Percentiles rank a stretch among this genome's conserved stretches.
Conservation (phyloP, 2,888 invertebrate species). For the Polylopha cassiicola region DNA sequence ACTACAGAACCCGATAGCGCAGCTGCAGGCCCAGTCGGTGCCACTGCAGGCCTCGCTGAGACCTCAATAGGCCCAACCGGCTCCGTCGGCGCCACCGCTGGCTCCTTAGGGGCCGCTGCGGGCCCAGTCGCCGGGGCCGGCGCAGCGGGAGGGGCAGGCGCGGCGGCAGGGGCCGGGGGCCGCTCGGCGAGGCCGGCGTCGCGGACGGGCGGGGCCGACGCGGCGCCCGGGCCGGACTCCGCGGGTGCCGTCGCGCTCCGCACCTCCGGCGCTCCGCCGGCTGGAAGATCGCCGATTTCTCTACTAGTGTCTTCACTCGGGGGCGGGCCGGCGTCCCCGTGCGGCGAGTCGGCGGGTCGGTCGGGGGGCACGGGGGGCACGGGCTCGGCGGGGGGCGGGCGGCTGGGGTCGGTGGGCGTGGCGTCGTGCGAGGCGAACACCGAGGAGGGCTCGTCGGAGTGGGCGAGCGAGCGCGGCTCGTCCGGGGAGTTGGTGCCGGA, state of each 20-base stretch:
- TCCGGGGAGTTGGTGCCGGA: constrained; percentile 53
- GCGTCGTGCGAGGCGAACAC: constrained; percentile 66
- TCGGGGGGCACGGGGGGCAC: constrained; percentile 6
- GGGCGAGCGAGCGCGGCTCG: constrained; percentile 54
- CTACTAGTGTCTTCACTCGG: constrained; percentile 41
- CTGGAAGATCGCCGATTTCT: constrained; percentile 42
- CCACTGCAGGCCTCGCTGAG: constrained; percentile 7
- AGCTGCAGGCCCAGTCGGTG: constrained; percentile 49
- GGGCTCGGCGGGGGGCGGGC: constrained; percentile 25
- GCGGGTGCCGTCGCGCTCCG: constrained; percentile 25
- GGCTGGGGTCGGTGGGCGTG: constrained; percentile 56
- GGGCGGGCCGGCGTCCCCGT: constrained; percentile 43
- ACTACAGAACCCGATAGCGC: constrained; percentile 53
- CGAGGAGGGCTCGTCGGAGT: constrained; percentile 64
- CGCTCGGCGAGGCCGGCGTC: constrained; percentile 20
- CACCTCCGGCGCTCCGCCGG: no score
- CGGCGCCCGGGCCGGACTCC: constrained; percentile 20
- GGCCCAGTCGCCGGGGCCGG: constrained; percentile 36
- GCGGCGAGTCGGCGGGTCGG: constrained; percentile 38
- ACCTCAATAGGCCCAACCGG: constrained; percentile 36
- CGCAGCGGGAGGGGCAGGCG: constrained; percentile 47
- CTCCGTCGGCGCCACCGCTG: constrained; percentile 56
- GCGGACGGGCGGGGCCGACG: no score
- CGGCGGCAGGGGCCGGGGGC: constrained; percentile 6
- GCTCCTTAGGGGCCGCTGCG: constrained; percentile 62